Evolutionary conservation across 2,113 vertebrate genomes (phyloP).

Genomic region (Amazona guildingii): DNA sequence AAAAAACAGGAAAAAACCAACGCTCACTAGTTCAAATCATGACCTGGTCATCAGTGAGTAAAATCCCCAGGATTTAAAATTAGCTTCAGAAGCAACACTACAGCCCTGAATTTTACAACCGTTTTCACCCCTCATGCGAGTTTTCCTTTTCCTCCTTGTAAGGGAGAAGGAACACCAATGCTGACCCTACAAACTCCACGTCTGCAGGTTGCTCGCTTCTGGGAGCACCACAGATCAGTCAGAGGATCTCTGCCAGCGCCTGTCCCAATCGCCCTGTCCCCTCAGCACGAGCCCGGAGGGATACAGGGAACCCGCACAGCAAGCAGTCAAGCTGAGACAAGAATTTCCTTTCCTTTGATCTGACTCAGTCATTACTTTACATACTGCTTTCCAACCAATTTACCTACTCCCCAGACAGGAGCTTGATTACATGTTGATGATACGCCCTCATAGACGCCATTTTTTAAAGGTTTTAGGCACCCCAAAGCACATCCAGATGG

Average conservation of each 20-base stretch:
- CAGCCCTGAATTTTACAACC: background rate
- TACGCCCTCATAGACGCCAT: background rate
- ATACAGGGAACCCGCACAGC: background rate
- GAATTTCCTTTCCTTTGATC: background rate
- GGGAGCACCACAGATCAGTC: fast-evolving
- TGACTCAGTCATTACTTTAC: background rate
- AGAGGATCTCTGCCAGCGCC: background rate
- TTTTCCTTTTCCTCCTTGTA: background rate
- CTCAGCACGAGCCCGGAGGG: fast-evolving
- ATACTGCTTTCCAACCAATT: background rate
- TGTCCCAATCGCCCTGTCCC: fast-evolving
- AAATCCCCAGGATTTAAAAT: background rate
- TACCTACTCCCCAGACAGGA: background rate
- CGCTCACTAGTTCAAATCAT: background rate
- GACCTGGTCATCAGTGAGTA: background rate
- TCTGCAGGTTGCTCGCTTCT: background rate
- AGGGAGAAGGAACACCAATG: background rate
- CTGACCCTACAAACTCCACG: background rate
- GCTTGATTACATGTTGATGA: background rate
- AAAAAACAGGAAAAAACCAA: background rate
- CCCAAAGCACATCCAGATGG: background rate
- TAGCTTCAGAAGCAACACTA: background rate
- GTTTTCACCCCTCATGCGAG: fast-evolving
- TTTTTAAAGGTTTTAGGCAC: background rate
- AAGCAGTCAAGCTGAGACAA: background rate